Evolutionary conservation across 2,113 vertebrate genomes (phyloP), one percentile per base, ranked within the genome.

Genomic region (Nothobranchius kuhntae): DNA sequence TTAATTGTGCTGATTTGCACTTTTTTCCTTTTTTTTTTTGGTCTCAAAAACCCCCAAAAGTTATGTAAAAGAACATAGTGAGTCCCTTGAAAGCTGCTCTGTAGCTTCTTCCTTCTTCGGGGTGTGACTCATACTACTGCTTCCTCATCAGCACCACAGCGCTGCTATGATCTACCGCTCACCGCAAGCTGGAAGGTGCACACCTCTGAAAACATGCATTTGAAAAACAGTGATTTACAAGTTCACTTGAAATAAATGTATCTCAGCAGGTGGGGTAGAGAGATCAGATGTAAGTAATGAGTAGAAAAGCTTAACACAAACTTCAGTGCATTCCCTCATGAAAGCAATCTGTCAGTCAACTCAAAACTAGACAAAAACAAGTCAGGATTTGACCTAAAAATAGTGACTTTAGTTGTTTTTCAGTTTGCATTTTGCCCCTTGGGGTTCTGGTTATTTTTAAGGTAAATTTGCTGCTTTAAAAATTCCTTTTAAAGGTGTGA

Each of bases 41-140:
- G 26, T 14, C 38, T 21, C 36, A 1, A 13, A 74, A 73, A 57
- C 10, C 15, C n/a, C 6, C 38, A 79, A 82, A 76, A 76, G 81
- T 85, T 77, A 78, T 86, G 76, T 81, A 78, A 86, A 86, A 87
- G 10, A 7, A 68, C 50, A 26, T 14, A 21, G 42, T 50, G 13
- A 69, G 57, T 87, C 65, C 71, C 78, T 78, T 82, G 80, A 91
- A 90, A 79, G 71, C 66, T 78, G 62, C 26, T 79, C 42, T 85
- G 21, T 65, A 24, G 73, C 79, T 56, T 40, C 78, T 89, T 86
- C 89, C 81, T 53, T 65, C 61, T 88, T 88, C 75, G 78, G n/a
- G 11, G 1, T 68, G 50, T 90, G 84, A 91, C 46, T 87, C 81
- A 83, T 72, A 69, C 75, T 68, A 75, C 72, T 63, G 53, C 82